Percentiles rank a stretch among this genome's conserved stretches.
These are phyloP conservation scores for Gambelia wislizenii DNA, from an alignment of 2,797 vertebrate genomes.

Conservation along the genomic window DNA sequence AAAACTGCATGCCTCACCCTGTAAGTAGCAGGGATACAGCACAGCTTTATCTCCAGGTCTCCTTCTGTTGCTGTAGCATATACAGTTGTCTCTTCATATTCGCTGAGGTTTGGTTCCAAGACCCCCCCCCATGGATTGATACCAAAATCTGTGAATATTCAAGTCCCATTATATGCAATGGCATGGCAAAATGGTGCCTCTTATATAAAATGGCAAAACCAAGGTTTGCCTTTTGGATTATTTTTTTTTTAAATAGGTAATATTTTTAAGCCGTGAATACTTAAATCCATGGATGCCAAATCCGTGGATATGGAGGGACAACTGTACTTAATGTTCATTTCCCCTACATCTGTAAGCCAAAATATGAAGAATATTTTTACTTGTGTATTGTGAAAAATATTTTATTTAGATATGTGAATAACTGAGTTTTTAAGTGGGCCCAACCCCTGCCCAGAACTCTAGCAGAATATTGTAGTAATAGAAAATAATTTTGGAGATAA, in stretches of 20 bases:
- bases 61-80: neutral
- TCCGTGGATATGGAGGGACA: too few relatives aligned
- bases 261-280: too few relatives aligned
- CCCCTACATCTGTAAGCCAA: neutral
- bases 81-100: too few relatives aligned
- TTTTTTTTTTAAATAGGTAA: too few relatives aligned
- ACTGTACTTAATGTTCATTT: neutral
- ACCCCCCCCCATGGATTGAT: too few relatives aligned
- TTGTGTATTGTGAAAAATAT: neutral
- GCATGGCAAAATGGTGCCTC: too few relatives aligned
- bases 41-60: neutral
- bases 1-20: neutral
- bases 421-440: neutral
- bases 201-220: too few relatives aligned
- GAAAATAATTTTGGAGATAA: neutral
- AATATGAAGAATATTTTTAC: neutral
- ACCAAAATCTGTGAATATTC: too few relatives aligned
- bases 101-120: too few relatives aligned
- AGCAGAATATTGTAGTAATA: neutral
- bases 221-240: too few relatives aligned
- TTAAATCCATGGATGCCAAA: too few relatives aligned
- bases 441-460: neutral
- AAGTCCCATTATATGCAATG: too few relatives aligned
- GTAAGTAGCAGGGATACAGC: neutral
- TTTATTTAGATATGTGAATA: neutral